Percentiles rank a stretch among this genome's conserved stretches.
phyloP scores from a whole-genome alignment of 2,797 vertebrate genomes.

The Cyprinodon diabolis region DNA sequence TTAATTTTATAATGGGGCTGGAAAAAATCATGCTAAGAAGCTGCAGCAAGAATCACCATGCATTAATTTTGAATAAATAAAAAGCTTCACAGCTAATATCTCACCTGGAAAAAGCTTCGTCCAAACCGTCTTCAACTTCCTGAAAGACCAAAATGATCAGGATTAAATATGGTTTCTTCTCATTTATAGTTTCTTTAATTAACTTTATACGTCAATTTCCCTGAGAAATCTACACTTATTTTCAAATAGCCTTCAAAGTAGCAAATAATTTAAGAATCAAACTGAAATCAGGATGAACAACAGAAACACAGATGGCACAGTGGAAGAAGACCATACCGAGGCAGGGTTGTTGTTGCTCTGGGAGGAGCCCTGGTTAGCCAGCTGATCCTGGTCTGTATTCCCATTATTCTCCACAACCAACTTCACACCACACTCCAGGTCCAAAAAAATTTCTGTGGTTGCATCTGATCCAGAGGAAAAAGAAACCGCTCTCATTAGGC shows the following conservation, averaged over 20 bases:
- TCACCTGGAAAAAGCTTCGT: slow-evolving; percentile 96
- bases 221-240: background rate
- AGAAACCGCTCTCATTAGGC: background rate
- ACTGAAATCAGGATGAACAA: background rate
- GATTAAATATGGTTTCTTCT: background rate
- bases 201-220: background rate
- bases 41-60: slow-evolving; percentile 18
- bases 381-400: slow-evolving; percentile 47
- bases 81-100: slow-evolving; percentile 1
- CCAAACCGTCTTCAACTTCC: slow-evolving; percentile 90
- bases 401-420: slow-evolving; percentile 72
- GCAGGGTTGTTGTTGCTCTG: slow-evolving; percentile 74
- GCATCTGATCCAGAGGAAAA: slow-evolving; percentile 65
- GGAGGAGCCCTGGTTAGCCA: slow-evolving; percentile 71
- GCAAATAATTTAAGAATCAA: background rate
- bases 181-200: background rate
- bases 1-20: background rate
- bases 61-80: slow-evolving; percentile 1
- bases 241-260: background rate
- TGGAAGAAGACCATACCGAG: slow-evolving; percentile 79
- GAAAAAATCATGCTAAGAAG: slow-evolving; percentile 4
- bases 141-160: slow-evolving; percentile 60
- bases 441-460: slow-evolving; percentile 86
- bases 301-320: too few species aligned
- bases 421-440: slow-evolving; percentile 81